Evolutionary conservation across 2,797 vertebrate species (phyloP), one percentile per base, ranked within the genome.

Genomic region (Sebastes itinus): DNA sequence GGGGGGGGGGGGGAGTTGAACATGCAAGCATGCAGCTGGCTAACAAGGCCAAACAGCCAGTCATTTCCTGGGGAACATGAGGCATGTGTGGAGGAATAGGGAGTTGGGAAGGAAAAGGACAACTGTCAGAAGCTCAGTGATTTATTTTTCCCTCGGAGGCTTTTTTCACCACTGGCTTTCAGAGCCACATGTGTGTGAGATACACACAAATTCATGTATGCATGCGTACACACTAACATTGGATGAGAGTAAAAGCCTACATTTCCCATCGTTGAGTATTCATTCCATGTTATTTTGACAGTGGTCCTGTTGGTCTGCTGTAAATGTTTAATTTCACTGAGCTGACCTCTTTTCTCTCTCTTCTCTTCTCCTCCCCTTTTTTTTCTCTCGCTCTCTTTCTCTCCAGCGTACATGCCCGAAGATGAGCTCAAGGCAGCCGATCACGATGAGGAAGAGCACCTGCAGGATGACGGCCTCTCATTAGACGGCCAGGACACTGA

Each of bases 381-480:
- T 88, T 88, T 56, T 88, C 30, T 79, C 68, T 88, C 83, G 60
- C 80, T 87, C 70, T 59, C 59, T 71, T 42, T 88, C 95, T 97
- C 94, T 93, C 76, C 94, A 99, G 99, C 98, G 84, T 99, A 99
- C 88, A 97, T 98, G 96, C 98, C 98, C 78, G 98, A 99, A 93
- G 99, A 99, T 75, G 98, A 99, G 94, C 89, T 99, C 94, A 99
- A 99, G 96, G 97, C 97, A 82, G 95, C 94, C 76, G 95, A 96
- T 87, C 96, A 96, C 76, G 96, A 97, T 92, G 97, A 97, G 91
- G 95, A 95, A 88, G 97, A 97, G 87, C 96, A 94, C 42, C 96
- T 96, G 91, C 97, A 98, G 94, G 98, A 98, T 82, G 97, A 98
- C 56, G 97, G 97, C 91, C 96, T 97, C 92, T 96, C 97, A 91